Evolutionary conservation across 2,113 vertebrate species (phyloP).

Genomic region (Ascaphus truei): DNA sequence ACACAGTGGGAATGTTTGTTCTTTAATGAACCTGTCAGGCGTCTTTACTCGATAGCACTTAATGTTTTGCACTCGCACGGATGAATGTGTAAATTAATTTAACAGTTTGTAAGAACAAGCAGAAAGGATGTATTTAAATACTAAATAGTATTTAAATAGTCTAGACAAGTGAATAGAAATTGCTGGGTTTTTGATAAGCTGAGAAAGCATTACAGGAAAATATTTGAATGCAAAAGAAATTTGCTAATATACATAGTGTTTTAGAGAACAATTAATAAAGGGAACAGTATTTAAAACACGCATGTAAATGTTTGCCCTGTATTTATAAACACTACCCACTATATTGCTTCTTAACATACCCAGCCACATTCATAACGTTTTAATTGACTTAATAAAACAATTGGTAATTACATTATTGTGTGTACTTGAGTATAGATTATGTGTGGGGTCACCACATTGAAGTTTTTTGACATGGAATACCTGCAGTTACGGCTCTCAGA

Average conservation of each 20-base stretch:
- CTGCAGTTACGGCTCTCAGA: too few species aligned
- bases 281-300: neutral
- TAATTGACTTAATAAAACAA: too few species aligned
- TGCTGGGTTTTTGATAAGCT: neutral
- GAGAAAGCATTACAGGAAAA: neutral
- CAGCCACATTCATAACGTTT: too few species aligned
- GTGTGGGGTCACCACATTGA: too few species aligned
- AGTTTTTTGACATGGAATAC: too few species aligned
- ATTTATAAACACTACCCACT: neutral
- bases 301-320: neutral
- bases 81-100: constrained; percentile 28
- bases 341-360: too few species aligned
- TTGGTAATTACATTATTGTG: too few species aligned
- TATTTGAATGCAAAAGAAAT: neutral
- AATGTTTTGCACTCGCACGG: neutral
- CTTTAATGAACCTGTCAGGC: constrained; percentile 5
- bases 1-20: constrained; percentile 23
- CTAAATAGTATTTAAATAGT: constrained; percentile 8
- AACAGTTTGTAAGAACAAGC: constrained; percentile 33
- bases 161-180: constrained; percentile 8
- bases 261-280: neutral
- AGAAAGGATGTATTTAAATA: neutral
- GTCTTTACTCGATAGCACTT: constrained; percentile 24
- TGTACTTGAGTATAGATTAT: too few species aligned
- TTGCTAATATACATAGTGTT: neutral